Conservation (phyloP, 2,797 vertebrate genomes). For the Dromococcyx pavoninus region DNA sequence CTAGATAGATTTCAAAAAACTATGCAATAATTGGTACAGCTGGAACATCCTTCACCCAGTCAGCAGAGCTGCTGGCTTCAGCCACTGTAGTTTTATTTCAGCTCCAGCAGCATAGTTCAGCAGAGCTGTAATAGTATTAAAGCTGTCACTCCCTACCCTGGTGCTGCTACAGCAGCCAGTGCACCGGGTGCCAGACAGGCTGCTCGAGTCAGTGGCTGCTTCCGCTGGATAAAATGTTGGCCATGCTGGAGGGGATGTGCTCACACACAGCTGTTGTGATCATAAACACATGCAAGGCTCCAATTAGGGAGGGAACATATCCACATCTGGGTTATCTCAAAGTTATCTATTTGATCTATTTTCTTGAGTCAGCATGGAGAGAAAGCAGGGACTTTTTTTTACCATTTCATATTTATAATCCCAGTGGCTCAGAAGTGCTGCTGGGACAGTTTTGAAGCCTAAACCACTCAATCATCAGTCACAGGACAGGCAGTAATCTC, state of each 20-base stretch:
- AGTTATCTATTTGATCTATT: background rate
- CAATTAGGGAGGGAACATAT: background rate
- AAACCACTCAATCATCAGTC: background rate
- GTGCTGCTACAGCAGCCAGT: background rate
- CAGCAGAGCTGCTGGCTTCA: background rate
- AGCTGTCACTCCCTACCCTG: background rate
- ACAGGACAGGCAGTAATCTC: background rate
- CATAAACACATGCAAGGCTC: background rate
- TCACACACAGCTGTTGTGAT: background rate
- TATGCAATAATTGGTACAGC: background rate
- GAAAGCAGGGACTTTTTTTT: background rate
- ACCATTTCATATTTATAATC: background rate
- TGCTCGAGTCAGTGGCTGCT: background rate
- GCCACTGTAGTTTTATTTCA: background rate
- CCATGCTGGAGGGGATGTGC: rapidly evolving
- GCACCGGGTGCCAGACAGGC: background rate
- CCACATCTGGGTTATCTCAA: background rate
- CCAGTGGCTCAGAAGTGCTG: background rate
- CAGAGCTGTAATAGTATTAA: background rate
- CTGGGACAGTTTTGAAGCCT: background rate
- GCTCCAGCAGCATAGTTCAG: background rate
- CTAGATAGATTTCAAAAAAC: background rate
- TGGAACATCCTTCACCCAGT: background rate
- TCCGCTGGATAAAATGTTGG: background rate
- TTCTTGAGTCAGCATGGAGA: background rate